Evolutionary conservation across 2,113 vertebrate genomes (phyloP), one percentile per base, ranked within the genome.

Genomic region (Eurypyga helias): DNA sequence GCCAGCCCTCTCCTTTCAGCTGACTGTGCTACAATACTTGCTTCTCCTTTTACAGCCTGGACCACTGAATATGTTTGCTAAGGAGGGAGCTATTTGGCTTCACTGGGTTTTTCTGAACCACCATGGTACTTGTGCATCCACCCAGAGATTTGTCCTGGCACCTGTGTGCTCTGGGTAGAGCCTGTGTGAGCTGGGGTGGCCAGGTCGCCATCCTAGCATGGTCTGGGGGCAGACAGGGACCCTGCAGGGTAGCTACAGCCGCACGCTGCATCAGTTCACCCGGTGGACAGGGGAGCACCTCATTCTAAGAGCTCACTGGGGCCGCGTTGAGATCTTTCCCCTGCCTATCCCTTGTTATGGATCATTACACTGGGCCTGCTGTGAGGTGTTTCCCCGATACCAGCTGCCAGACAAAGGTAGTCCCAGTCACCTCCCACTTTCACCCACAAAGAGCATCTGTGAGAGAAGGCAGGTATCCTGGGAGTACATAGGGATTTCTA

Each of bases 401-500:
- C 34, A 52, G 13, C 11, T 49, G 55, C 23, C 64, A 58, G 28
- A 36, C 29, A 70, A 33, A 51, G 16, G 13, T 46, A 36, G 24
- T 18, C 12, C 58, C 38, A 49, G 38, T n/a, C 72, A 70, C 26
- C 31, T 60, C n/a, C 17, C 17, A 51, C 45, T 20, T 69, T 46
- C 69, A 81, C 34, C 15, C 69, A 38, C 41, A 28, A 46, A 46
- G 9, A 69, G 38, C 28, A 46, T 8, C 43, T 34, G 5, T 51
- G 58, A 46, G 16, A 41, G 31, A 66, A 84, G 15, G 29, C 26
- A 71, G 13, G 18, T 17, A 20, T 43, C 24, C 28, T 52, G 7
- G 10, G 29, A 51, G 9, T 13, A 48, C 0, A 0, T 5, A 61
- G 16, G 8, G 6, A 4, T 52, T 87, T 57, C n/a, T 48, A 25